Evolutionary conservation across 2,113 vertebrate genomes (phyloP), one percentile per base, ranked within the genome.

Genomic region (Australoheros scitulus): DNA sequence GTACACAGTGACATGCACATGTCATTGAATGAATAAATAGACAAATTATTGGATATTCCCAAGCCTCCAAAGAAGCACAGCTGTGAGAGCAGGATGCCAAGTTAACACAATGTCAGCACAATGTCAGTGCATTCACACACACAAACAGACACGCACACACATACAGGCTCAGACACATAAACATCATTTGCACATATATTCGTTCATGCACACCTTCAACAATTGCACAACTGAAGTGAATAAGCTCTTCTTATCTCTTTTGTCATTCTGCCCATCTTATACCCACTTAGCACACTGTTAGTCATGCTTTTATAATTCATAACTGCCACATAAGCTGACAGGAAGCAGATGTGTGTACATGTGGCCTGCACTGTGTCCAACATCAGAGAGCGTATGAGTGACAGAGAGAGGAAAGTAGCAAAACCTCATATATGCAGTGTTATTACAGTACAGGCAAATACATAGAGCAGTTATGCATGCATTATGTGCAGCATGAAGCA

Each of bases 21-120:
- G 43, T 92, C 84, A 92, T 83, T 92, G 81, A 86, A 90, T 85
- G 79, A 91, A 93, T 92, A 91, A 92, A 92, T 78, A 89, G 83
- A 84, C 59, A 90, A 82, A 88, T 82, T 87, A 61, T 11, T 47
- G 85, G 79, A 90, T 92, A 87, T 91, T 91, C 89, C 92, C 88
- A 86, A 86, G 83, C 60, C 59, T 77, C 81, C 78, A 72, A 77
- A 88, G 82, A 90, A 87, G 81, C 85, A 85, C 82, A 90, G 87
- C 87, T 89, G 90, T 63, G 86, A 82, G 82, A 86, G 59, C 80
- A 59, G 41, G 61, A 72, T 22, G n/a, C 76, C 83, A 87, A 89
- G 80, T 90, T 83, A 92, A 90, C 83, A 85, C 88, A 89, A 88
- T 91, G 90, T 90, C 88, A 93, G 75, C 76, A 80, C 91, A 91